Percentiles rank a stretch among this genome's conserved stretches.
Conservation (phyloP, 1,140 invertebrate species). For the Neomicropteryx cornuta region DNA sequence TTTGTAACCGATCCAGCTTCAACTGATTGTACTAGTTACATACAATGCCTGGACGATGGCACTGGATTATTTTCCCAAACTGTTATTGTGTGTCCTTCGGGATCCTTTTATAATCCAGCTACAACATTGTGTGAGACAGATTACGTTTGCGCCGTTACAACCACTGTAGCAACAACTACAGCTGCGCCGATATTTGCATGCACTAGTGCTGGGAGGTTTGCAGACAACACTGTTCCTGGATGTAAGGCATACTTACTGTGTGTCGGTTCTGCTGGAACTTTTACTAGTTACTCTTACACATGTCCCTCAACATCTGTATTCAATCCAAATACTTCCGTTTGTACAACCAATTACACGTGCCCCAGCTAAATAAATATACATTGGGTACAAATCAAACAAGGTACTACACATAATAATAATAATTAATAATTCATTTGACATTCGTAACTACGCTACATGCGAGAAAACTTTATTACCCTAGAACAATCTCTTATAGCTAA, state of each 20-base stretch:
- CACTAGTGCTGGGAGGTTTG: conserved; percentile 18
- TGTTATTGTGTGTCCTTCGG: conserved; percentile 15
- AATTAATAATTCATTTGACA: no score
- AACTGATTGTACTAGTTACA: conserved; percentile 19
- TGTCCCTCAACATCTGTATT: conserved; percentile 19
- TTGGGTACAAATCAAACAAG: no score
- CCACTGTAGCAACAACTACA: conserved; percentile 7
- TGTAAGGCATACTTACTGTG: conserved; percentile 24
- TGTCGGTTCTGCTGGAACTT: conserved; percentile 15
- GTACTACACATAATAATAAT: no score
- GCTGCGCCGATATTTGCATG: conserved; percentile 13
- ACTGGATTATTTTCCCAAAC: conserved; percentile 16
- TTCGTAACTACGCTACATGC: no score
- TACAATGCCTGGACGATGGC: conserved; percentile 18
- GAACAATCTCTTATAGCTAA: no score
- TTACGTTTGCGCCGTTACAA: conserved; percentile 17
- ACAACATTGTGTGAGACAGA: conserved; percentile 21
- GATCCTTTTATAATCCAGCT: conserved; percentile 19
- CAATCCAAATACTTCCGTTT: conserved; percentile 12
- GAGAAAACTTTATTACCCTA: no score
- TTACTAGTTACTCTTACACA: conserved; percentile 16
- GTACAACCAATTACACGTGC: conserved; percentile 18
- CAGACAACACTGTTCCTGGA: conserved; percentile 16
- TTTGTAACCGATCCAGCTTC: conserved; percentile 18
- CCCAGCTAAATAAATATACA: no score